These are phyloP conservation scores for Drosophila subpulchrella DNA, from an alignment of 1,140 invertebrate species.

Conservation along the genomic window DNA sequence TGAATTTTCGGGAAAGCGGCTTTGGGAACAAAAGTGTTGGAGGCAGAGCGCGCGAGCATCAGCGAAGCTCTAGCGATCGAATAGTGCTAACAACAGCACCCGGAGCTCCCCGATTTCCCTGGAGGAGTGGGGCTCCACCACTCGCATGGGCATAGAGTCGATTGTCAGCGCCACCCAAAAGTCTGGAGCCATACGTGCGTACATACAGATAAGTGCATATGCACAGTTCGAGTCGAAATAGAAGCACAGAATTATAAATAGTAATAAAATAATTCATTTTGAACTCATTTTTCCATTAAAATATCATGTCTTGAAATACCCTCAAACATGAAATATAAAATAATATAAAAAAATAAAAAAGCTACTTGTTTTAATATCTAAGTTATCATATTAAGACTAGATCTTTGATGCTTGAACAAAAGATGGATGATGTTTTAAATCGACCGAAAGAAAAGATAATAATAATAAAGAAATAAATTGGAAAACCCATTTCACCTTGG, in stretches of 20 bases:
- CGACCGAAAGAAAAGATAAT: no score
- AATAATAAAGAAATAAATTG: background rate
- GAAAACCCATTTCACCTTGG: background rate
- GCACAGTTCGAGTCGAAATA: background rate
- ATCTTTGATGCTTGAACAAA: no score
- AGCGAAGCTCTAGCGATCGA: constrained; percentile 54
- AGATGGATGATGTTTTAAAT: no score
- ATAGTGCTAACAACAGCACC: constrained; percentile 37
- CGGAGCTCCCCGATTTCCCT: constrained; percentile 17
- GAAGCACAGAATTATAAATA: background rate
- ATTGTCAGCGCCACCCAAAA: constrained; percentile 44
- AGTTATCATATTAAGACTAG: no score
- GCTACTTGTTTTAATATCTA: no score
- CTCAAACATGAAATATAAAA: no score
- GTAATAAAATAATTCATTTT: no score
- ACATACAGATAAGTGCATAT: constrained; percentile 22
- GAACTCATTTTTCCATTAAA: no score
- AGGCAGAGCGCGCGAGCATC: constrained; percentile 63
- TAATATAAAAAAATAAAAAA: no score
- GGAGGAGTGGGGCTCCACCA: constrained; percentile 13
- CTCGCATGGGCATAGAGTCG: constrained; percentile 19
- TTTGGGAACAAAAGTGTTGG: constrained; percentile 78
- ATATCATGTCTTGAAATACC: no score
- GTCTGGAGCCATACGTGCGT: constrained; percentile 49
- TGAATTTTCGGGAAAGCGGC: constrained; percentile 80